Conservation (phyloP, 1,140 invertebrate species). For the Tyrophagus putrescentiae region DNA sequence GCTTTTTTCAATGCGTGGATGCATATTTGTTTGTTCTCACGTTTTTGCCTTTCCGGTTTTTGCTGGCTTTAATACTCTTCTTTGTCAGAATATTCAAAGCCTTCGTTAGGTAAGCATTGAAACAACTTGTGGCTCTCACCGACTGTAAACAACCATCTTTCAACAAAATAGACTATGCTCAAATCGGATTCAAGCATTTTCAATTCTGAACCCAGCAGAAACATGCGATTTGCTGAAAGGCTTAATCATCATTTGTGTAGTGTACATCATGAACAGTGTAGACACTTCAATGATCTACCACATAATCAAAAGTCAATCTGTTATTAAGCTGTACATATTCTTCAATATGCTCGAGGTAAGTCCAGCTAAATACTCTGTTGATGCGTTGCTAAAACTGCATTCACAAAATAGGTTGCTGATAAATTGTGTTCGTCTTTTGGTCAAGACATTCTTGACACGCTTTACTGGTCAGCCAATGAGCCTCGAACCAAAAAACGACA, state of each 20-base stretch:
- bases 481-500: constrained; percentile 52
- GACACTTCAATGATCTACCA: constrained; percentile 99
- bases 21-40: constrained; percentile 96
- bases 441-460: constrained; percentile 89
- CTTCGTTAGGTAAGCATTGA: not conserved
- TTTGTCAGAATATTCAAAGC: constrained; percentile 48
- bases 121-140: constrained; percentile 25
- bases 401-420: constrained; percentile 54
- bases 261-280: constrained; percentile 67
- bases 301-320: constrained; percentile 91
- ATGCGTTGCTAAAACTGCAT: not conserved
- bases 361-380: constrained; percentile 21
- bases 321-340: constrained; percentile 98
- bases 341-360: constrained; percentile 96
- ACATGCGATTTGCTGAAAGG: constrained; percentile 92
- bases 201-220: constrained; percentile 67
- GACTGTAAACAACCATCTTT: not conserved
- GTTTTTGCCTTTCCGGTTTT: constrained; percentile 81
- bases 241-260: constrained; percentile 65
- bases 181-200: constrained; percentile 15
- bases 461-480: constrained; percentile 95
- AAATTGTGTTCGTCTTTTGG: constrained; percentile 90
- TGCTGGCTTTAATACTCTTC: constrained; percentile 65
- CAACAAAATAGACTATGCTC: not conserved
- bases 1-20: constrained; percentile 92